These are phyloP conservation scores for Eudemis profundana DNA, from an alignment of 2,888 invertebrate species.

Conservation along the genomic window DNA sequence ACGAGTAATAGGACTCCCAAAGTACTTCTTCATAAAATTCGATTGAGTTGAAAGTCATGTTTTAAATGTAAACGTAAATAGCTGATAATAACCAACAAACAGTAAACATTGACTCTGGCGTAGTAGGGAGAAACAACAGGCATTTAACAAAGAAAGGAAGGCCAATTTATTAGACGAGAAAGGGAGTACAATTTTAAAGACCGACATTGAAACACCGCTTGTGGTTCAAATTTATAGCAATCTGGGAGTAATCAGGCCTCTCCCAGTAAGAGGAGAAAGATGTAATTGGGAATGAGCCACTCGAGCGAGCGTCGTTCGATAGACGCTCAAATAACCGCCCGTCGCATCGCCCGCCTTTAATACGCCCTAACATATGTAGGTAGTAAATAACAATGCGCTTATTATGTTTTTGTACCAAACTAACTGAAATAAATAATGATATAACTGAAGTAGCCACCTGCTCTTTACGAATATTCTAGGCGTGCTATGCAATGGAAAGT, in stretches of 20 bases:
- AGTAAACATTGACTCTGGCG: conserved; percentile 61
- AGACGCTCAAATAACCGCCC: conserved; percentile 62
- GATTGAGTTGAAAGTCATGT: no score
- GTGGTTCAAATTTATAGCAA: conserved; percentile 83
- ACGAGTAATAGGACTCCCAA: no score
- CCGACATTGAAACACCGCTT: conserved; percentile 74
- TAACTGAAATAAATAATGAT: conserved; percentile 21
- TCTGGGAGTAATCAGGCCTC: conserved; percentile 78
- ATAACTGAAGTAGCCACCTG: not conserved
- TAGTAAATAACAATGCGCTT: conserved; percentile 37
- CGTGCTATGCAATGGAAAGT: no score
- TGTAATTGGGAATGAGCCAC: conserved; percentile 74
- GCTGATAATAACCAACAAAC: not conserved
- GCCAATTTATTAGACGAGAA: conserved; percentile 80
- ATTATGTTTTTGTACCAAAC: conserved; percentile 31
- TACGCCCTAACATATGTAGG: conserved; percentile 29
- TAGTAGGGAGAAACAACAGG: conserved; percentile 58
- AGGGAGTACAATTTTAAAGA: conserved; percentile 82
- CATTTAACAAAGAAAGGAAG: conserved; percentile 81
- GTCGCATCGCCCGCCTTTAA: conserved; percentile 48
- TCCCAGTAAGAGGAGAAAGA: conserved; percentile 75
- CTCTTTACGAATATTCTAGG: not conserved
- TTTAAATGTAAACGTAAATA: no score
- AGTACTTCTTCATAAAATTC: no score
- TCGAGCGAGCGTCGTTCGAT: conserved; percentile 63